These are phyloP conservation scores for Triplophysa bombifrons DNA, from an alignment of 2,797 vertebrate genomes.

Conservation along the genomic window DNA sequence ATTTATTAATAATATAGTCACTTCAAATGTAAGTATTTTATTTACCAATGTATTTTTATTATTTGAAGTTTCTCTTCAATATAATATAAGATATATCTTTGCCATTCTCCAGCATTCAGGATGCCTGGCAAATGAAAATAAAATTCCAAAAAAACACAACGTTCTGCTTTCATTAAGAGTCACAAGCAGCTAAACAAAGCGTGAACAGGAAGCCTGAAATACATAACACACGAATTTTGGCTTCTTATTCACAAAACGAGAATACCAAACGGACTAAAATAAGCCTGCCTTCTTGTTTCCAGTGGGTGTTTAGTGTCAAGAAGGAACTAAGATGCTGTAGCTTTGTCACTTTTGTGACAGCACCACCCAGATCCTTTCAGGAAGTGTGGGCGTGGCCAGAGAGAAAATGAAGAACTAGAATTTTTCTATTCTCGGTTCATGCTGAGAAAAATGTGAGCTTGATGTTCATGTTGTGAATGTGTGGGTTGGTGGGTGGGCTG, in stretches of 20 bases:
- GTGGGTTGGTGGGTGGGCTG: neutral
- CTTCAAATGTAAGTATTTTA: too few relatives aligned
- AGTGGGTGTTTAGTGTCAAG: constrained; percentile 51
- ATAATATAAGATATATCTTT: neutral
- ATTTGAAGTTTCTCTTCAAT: neutral
- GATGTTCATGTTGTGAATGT: neutral
- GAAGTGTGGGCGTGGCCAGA: constrained; percentile 30
- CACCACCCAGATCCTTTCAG: constrained; percentile 41
- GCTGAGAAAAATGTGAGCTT: neutral
- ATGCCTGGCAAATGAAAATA: neutral
- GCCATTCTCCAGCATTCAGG: neutral
- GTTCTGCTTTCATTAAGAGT: constrained; percentile 21
- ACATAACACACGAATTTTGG: neutral
- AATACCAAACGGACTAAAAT: constrained; percentile 36
- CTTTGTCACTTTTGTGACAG: constrained; percentile 10
- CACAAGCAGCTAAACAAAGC: constrained; percentile 15
- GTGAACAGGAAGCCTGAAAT: constrained; percentile 13
- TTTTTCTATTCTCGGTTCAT: constrained; percentile 49
- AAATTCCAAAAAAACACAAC: neutral
- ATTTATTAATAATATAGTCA: too few relatives aligned
- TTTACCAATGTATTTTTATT: too few relatives aligned
- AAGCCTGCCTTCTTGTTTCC: constrained; percentile 24
- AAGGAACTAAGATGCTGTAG: constrained; percentile 38
- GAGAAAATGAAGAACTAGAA: constrained; percentile 35
- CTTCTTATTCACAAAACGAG: constrained; percentile 18